phyloP scores from a whole-genome alignment of 2,888 invertebrate genomes.

The Prostheceraeus crozeri region DNA sequence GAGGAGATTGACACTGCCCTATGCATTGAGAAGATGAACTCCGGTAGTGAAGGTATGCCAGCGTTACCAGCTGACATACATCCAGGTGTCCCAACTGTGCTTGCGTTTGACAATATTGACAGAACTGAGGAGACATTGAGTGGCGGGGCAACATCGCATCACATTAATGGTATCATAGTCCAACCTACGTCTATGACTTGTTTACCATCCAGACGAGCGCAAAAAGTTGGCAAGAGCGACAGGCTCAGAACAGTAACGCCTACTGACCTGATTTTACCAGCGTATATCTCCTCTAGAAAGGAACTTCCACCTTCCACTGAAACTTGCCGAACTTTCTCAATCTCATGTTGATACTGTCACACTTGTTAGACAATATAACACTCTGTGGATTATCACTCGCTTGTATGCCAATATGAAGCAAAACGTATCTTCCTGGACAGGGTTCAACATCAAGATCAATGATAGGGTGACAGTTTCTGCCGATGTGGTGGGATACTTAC shows the following conservation, averaged over 20 bases:
- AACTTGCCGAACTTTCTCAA: neutral
- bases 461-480: slow-evolving; percentile 20
- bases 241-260: neutral
- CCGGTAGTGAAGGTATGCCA: neutral
- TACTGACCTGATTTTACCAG: slow-evolving; percentile 1
- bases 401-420: slow-evolving; percentile 20
- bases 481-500: slow-evolving; percentile 39
- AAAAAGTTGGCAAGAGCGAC: neutral
- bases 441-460: slow-evolving; percentile 40
- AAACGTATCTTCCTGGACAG: slow-evolving; percentile 38
- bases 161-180: slow-evolving; percentile 8
- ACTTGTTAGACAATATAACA: neutral
- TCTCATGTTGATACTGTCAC: neutral
- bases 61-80: neutral
- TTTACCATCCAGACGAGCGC: neutral
- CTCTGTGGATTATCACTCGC: slow-evolving; percentile 1
- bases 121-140: neutral
- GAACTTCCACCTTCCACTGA: neutral
- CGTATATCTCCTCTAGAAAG: slow-evolving; percentile 4
- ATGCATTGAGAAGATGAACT: slow-evolving; percentile 8
- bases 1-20: slow-evolving; percentile 8
- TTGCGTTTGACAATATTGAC: slow-evolving; percentile 4
- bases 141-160: neutral
- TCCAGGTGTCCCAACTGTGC: slow-evolving; percentile 4
- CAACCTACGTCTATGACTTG: slow-evolving; percentile 1